phyloP scores from a whole-genome alignment of 2,888 invertebrate genomes.

The Arge pagana region DNA sequence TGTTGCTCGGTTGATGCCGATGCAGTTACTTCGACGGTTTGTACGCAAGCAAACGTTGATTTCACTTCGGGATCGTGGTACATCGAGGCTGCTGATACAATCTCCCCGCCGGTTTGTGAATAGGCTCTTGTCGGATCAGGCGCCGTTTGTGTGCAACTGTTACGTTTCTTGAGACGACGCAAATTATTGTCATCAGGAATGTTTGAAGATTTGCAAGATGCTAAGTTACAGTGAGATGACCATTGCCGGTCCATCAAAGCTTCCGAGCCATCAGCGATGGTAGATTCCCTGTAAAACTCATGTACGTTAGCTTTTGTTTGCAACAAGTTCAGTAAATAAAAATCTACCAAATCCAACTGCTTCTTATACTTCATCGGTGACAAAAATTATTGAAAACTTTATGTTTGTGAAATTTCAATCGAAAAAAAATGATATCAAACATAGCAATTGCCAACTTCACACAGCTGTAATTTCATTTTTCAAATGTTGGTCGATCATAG shows the following conservation, averaged over 20 bases:
- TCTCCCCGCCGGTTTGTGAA: slow-evolving; percentile 49
- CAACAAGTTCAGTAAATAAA: too few relatives aligned
- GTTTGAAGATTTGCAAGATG: slow-evolving; percentile 32
- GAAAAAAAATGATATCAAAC: too few relatives aligned
- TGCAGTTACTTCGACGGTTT: too few relatives aligned
- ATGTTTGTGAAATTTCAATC: background rate
- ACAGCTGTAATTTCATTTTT: too few relatives aligned
- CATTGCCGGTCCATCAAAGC: slow-evolving; percentile 45
- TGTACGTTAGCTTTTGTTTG: too few relatives aligned
- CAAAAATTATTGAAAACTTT: background rate
- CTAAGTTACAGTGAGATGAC: slow-evolving; percentile 55
- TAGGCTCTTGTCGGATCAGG: slow-evolving; percentile 37
- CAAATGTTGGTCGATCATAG: too few relatives aligned
- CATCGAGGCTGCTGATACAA: slow-evolving; percentile 36
- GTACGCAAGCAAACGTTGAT: slow-evolving; percentile 31
- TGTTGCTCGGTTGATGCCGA: too few relatives aligned
- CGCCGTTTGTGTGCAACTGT: slow-evolving; percentile 52
- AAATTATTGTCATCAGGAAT: slow-evolving; percentile 21
- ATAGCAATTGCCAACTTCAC: too few relatives aligned
- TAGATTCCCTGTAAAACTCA: too few relatives aligned
- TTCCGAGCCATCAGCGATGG: slow-evolving; percentile 22
- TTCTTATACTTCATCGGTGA: too few relatives aligned
- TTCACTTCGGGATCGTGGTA: slow-evolving; percentile 26
- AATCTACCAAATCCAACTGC: too few relatives aligned
- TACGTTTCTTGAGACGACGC: slow-evolving; percentile 43